Evolutionary conservation across 1,140 invertebrate genomes (phyloP), one percentile per base, ranked within the genome.

Genomic region (Luehdorfia chinensis): DNA sequence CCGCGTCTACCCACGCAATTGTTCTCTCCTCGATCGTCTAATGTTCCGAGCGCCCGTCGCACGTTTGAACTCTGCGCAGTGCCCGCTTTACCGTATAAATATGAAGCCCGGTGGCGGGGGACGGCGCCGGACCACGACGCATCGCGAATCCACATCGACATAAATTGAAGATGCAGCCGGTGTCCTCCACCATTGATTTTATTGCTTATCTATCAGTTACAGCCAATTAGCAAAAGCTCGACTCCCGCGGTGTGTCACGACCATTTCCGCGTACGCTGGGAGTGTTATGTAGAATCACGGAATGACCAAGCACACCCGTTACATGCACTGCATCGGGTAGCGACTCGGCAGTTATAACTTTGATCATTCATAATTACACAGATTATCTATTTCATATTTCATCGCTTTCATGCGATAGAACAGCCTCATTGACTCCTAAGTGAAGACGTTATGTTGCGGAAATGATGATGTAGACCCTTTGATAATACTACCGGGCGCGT

Each of bases 41-140:
- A 76, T 75, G 81, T 85, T 72, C 60, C 64, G 77, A 76, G 70
- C 77, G 79, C 72, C 71, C 75, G 81, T 70, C 74, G 77, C 69
- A 74, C 81, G 79, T 85, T 85, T 85, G 81, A 85, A 85, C 81
- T 85, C 79, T 78, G 76, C 61, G 75, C 72, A 60, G 60, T 65
- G 75, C 65, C 81, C 71, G 78, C 81, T 69, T 81, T 80, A 76
- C 64, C 77, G 81, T 85, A 85, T 85, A 84, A 85, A 85, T 85
- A 85, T 85, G 81, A 76, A 68, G 71, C 56, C 66, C 72, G 56
- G 81, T 83, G 77, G 81, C 75, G 77, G 81, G 78, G 81, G 76
- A 64, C 65, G 74, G 64, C 75, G 77, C 67, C 75, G 65, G 69
- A 66, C 73, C 63, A 60, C 73, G 69, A 66, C 76, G 78, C 77